Percentiles rank a stretch among this genome's conserved stretches.
Conservation (phyloP, 2,797 vertebrate species). For the Prionace glauca region DNA sequence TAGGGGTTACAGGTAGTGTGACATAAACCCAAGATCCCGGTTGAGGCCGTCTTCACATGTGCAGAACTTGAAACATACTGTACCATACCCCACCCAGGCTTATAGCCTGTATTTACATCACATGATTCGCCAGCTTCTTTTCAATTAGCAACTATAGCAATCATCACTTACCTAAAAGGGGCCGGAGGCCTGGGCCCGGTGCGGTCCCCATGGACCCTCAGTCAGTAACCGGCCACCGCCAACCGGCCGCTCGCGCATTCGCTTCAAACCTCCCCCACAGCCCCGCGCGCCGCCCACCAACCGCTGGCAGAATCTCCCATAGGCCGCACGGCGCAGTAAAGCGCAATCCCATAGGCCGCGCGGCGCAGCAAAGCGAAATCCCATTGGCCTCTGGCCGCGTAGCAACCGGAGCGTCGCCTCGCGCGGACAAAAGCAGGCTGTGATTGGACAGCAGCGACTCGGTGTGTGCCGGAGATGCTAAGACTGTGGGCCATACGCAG, state of each 20-base stretch:
- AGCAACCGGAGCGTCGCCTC: background rate
- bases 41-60: no score
- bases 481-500: no score
- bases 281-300: background rate
- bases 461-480: no score
- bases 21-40: no score
- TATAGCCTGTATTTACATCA: background rate
- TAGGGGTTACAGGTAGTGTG: no score
- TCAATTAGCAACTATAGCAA: background rate
- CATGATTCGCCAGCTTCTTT: constrained; percentile 16
- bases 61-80: no score
- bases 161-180: background rate
- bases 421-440: background rate
- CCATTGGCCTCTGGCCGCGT: background rate
- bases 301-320: background rate
- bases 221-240: background rate
- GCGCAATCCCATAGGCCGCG: background rate
- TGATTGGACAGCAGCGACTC: background rate
- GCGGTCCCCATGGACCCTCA: background rate
- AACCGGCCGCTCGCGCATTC: background rate
- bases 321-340: background rate
- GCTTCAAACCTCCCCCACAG: background rate
- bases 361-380: no score
- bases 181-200: background rate
- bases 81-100: background rate